These are phyloP conservation scores for Luperina testacea DNA, from an alignment of 2,888 invertebrate species.

Conservation along the genomic window DNA sequence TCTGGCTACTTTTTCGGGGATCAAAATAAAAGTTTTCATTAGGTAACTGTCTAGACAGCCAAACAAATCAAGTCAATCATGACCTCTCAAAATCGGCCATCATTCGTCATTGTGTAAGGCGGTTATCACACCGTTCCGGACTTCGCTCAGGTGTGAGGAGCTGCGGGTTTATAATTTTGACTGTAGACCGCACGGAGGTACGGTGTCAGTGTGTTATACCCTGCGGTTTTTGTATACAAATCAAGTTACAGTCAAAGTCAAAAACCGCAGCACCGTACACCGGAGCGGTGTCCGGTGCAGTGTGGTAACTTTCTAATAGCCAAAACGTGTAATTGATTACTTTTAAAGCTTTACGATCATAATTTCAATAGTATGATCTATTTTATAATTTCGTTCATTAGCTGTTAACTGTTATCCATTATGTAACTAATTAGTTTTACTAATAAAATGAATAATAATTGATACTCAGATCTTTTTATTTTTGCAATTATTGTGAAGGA, in stretches of 20 bases:
- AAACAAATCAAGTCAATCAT: background rate
- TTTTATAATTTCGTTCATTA: slow-evolving; percentile 38
- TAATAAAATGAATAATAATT: slow-evolving; percentile 35
- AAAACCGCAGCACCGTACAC: background rate
- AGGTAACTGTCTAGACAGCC: background rate
- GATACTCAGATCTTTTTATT: background rate
- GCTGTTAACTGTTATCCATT: slow-evolving; percentile 38
- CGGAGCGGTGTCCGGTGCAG: background rate
- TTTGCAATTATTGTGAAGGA: background rate
- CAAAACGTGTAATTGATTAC: slow-evolving; percentile 8
- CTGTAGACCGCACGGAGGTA: background rate
- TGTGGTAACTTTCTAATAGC: background rate
- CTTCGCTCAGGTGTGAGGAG: too few relatives aligned
- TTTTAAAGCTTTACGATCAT: slow-evolving; percentile 34
- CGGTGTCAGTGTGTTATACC: background rate
- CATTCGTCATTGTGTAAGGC: slow-evolving; percentile 14
- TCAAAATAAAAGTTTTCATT: background rate
- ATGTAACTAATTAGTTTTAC: slow-evolving; percentile 40
- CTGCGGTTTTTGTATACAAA: background rate
- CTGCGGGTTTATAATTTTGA: background rate
- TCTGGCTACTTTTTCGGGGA: background rate
- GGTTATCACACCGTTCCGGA: background rate
- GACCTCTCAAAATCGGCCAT: background rate
- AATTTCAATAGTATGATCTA: slow-evolving; percentile 14
- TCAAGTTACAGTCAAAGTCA: background rate